phyloP scores from a whole-genome alignment of 2,888 invertebrate species.

The Andrena fulva region DNA sequence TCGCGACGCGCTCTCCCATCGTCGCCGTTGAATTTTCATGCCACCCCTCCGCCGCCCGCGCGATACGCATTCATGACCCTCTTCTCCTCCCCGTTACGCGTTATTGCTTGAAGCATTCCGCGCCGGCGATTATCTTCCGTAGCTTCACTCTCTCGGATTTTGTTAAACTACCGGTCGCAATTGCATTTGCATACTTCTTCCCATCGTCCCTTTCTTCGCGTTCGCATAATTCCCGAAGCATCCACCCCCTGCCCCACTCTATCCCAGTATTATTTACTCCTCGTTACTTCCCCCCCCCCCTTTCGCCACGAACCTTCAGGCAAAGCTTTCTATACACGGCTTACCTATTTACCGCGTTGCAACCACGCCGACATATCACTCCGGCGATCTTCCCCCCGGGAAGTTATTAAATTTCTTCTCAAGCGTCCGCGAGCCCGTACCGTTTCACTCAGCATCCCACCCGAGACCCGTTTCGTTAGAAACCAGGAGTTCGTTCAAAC shows the following conservation, averaged over 20 bases:
- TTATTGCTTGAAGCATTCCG: constrained; percentile 58
- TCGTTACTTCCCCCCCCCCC: constrained; percentile 29
- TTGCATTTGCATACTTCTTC: constrained; percentile 58
- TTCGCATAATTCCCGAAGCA: constrained; percentile 49
- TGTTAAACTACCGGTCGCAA: constrained; percentile 56
- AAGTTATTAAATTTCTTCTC: background rate
- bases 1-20: background rate
- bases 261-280: constrained; percentile 47
- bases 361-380: background rate
- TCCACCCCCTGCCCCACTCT: background rate
- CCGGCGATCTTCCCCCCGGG: background rate
- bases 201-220: constrained; percentile 29
- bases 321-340: constrained; percentile 15
- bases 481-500: too few species aligned
- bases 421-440: background rate
- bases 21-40: constrained; percentile 40
- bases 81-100: constrained; percentile 22
- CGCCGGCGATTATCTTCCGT: constrained; percentile 42
- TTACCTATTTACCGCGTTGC: background rate
- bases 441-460: background rate
- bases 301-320: constrained; percentile 2
- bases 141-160: constrained; percentile 37
- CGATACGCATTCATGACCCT: constrained; percentile 43
- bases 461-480: too few species aligned
- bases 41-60: background rate